These are phyloP conservation scores for Plagiodera versicolora DNA, from an alignment of 2,888 invertebrate genomes.

Conservation along the genomic window DNA sequence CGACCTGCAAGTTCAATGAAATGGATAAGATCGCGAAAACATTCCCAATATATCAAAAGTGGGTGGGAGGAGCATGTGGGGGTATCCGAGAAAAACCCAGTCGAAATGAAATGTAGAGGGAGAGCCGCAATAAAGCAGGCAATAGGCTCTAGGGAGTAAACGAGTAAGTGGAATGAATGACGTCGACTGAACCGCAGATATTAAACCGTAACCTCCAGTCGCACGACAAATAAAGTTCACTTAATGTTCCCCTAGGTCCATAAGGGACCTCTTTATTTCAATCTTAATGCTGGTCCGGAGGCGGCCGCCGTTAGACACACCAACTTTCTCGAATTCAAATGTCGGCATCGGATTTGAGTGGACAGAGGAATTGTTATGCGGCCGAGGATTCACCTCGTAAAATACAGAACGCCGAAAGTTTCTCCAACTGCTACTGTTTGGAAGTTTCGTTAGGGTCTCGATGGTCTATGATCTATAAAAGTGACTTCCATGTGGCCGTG, in stretches of 20 bases:
- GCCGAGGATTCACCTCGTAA: neutral
- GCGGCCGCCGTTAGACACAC: neutral
- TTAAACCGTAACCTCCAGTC: conserved; percentile 53
- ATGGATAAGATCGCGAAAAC: neutral
- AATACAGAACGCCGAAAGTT: neutral
- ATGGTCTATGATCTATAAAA: neutral
- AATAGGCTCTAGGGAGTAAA: conserved; percentile 46
- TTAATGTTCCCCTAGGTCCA: conserved; percentile 45
- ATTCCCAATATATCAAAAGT: neutral
- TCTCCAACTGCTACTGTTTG: neutral
- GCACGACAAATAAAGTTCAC: conserved; percentile 54
- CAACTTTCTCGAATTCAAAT: conserved; percentile 24
- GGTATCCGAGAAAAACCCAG: conserved; percentile 30
- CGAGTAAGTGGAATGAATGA: conserved; percentile 54
- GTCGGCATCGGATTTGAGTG: neutral
- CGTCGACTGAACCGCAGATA: conserved; percentile 54
- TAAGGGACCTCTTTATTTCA: conserved; percentile 33
- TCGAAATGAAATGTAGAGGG: conserved; percentile 42
- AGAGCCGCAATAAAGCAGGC: conserved; percentile 47
- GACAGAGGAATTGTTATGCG: neutral
- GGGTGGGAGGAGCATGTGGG: neutral
- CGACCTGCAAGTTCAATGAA: neutral
- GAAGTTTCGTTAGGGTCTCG: neutral
- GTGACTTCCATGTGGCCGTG: neutral
- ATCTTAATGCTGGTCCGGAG: conserved; percentile 24